Evolutionary conservation across 2,797 vertebrate species (phyloP), one percentile per base, ranked within the genome.

Genomic region (Coregonus ussuriensis): DNA sequence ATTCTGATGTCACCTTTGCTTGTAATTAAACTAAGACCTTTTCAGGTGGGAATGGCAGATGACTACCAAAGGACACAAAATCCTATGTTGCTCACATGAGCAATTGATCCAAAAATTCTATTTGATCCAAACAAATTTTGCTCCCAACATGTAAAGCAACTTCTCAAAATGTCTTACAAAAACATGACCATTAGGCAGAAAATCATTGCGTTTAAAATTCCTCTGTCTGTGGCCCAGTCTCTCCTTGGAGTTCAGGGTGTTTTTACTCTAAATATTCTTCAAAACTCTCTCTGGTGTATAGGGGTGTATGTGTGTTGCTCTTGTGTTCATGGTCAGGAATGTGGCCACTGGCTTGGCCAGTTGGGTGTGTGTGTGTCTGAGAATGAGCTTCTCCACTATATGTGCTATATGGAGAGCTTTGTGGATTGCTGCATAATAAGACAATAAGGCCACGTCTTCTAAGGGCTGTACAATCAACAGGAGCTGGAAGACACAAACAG

Each of bases 371-470:
- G 65, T 72, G 80, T 65, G 37, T 74, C 29, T 74, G 72, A 41
- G 41, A n/a, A 77, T 75, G 79, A 79, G 76, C 76, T 37, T 74
- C 73, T 79, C 76, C 72, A 74, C 15, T 72, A 71, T 74, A 75
- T 79, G 77, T 81, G 74, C 71, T 71, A 81, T 79, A 81, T 65
- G 35, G 71, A 62, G 59, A 25, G 33, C 75, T 65, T 74, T 77
- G 76, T 74, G 84, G 85, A 85, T 87, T 77, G 87, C 93, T 92
- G 89, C 87, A 91, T 88, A 90, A 90, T 88, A 89, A 91, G 85
- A 91, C 88, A 91, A 88, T 95, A 95, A 95, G 94, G 95, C 94
- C 94, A 94, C 94, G 47, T 94, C 91, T 91, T 93, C 86, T 84
- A 84, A 91, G 91, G 88, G 89, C 90, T 93, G 88, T 89, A 89